Evolutionary conservation across 1,140 invertebrate genomes (phyloP), one percentile per base, ranked within the genome.

Genomic region (Drosophila nigrodunni): DNA sequence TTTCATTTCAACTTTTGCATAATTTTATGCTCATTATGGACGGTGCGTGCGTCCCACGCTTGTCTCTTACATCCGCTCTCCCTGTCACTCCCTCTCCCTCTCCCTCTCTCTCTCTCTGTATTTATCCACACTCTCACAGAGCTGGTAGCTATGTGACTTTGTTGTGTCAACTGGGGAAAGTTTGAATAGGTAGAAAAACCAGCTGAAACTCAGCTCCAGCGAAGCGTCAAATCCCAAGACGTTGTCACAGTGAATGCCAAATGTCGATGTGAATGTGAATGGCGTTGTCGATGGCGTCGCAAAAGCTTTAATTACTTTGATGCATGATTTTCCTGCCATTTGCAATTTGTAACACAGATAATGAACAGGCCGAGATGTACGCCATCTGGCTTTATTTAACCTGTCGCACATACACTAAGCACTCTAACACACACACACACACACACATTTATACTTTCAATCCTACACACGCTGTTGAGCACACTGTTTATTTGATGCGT

Each of bases 1-100:
- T 88, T 89, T 88, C 71, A 88, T 89, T 88, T 88, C 52, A 85
- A 88, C 83, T 89, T 88, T 89, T 89, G 85, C 77, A 88, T 88
- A 88, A 89, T 88, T 83, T 83, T 83, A 74, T 88, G 80, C 85
- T 88, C 75, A 88, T 88, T 88, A 88, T 88, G 70, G 57, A 46
- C 21, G 49, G 46, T 43, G 54, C 30, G 50, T 64, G 44, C 43
- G 52, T 15, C 37, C 35, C 10, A 21, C 8, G n/a, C 21, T 41
- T 50, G 55, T 61, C 21, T 41, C 58, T 46, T 4, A 61, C 35
- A 21, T 35, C 44, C 54, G 13, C 34, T 30, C 25, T 3, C 3
- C 25, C 25, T 0, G 15, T 15, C 15, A 15, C 15, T 15, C 15
- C 15, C 15, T 25, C 25, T 25, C 25, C 2, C 25, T 3, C 25